Conservation (phyloP, 2,113 vertebrate species). For the Psilopsiagon aymara region DNA sequence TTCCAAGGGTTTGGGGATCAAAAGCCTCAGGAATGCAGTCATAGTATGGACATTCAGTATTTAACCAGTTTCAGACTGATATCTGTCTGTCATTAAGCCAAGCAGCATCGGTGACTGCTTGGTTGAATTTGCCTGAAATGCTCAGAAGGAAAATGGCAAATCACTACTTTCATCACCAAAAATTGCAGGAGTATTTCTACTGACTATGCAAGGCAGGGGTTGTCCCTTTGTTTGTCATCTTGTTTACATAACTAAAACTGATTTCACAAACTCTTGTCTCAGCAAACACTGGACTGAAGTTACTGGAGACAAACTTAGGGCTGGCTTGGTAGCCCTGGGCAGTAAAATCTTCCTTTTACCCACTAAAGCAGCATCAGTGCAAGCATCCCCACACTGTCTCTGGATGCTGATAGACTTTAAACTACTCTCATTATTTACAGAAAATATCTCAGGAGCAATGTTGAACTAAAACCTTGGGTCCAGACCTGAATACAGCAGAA, state of each 20-base stretch:
- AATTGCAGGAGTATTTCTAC: not conserved
- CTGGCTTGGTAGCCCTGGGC: not conserved
- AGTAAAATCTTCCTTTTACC: not conserved
- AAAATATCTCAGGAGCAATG: not conserved
- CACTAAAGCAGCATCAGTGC: not conserved
- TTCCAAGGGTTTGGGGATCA: not conserved
- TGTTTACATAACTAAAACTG: not conserved
- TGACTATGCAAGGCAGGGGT: not conserved
- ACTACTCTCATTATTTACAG: not conserved
- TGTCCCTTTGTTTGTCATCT: rapidly evolving
- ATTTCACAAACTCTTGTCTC: not conserved
- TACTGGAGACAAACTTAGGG: not conserved
- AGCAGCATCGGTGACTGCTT: not conserved
- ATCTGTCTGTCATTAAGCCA: not conserved
- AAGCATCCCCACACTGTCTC: not conserved
- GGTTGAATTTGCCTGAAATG: not conserved
- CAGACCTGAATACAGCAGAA: not conserved
- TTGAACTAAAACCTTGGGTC: not conserved
- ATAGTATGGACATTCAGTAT: not conserved
- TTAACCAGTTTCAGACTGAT: not conserved
- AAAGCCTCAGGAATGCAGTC: not conserved
- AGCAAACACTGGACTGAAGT: not conserved
- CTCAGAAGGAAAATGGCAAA: not conserved
- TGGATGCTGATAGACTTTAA: not conserved
- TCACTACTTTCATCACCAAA: not conserved